Conservation (phyloP, 2,113 vertebrate species). For the Cyprinus carpio region DNA sequence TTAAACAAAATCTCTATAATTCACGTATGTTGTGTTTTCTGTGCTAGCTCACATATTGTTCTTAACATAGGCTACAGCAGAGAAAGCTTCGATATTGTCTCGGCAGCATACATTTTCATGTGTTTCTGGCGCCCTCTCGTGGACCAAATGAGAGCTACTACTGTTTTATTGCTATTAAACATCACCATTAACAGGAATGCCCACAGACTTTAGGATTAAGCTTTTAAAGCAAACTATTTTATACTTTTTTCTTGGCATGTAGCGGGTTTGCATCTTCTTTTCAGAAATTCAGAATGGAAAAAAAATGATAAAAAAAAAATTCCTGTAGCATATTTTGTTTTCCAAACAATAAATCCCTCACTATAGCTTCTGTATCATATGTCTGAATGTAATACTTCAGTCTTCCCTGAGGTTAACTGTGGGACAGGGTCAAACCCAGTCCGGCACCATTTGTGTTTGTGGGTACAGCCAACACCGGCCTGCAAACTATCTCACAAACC, state of each 20-base stretch:
- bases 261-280: not conserved
- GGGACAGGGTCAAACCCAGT: not conserved
- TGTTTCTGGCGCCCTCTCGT: conserved; percentile 17
- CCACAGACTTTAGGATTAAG: not conserved
- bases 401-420: not conserved
- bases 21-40: not conserved
- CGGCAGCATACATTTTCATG: not conserved
- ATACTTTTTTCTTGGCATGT: not conserved
- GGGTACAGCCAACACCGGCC: not conserved
- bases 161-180: no score
- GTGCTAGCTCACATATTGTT: not conserved
- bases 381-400: not conserved
- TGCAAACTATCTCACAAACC: not conserved
- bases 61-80: not conserved
- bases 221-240: not conserved
- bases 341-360: not conserved
- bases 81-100: no score
- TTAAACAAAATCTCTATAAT: not conserved
- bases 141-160: not conserved
- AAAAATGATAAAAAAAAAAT: not conserved
- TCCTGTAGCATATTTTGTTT: not conserved
- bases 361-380: not conserved
- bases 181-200: no score
- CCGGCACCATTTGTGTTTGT: not conserved
- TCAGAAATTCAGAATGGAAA: not conserved